Conservation (phyloP, 2,888 invertebrate genomes). For the Epinotia brunnichana region DNA sequence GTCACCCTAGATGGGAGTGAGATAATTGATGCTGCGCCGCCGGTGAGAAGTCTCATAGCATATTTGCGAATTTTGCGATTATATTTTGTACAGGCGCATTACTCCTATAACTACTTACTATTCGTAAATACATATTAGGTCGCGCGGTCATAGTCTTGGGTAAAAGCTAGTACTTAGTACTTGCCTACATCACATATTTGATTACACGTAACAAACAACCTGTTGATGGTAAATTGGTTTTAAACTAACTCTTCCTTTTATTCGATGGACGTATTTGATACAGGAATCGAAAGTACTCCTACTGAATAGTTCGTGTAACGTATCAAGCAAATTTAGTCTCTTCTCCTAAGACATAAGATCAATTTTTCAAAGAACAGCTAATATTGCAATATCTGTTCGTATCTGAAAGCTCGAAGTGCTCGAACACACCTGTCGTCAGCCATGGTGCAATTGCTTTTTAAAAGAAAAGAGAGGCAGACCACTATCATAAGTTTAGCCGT, state of each 20-base stretch:
- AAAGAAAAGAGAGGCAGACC: conserved; percentile 20
- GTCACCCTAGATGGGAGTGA: too few species aligned
- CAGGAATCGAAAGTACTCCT: conserved; percentile 38
- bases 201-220: conserved; percentile 15
- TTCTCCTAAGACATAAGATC: not conserved
- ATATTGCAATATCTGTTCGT: conserved; percentile 11
- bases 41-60: too few species aligned
- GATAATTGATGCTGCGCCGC: too few species aligned
- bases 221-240: conserved; percentile 26
- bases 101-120: too few species aligned
- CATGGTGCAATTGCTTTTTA: conserved; percentile 19
- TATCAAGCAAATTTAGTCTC: conserved; percentile 28
- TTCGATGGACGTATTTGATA: conserved; percentile 11
- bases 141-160: too few species aligned
- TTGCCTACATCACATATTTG: conserved; percentile 1
- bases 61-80: too few species aligned
- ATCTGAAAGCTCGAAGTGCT: conserved; percentile 34
- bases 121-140: too few species aligned
- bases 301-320: conserved; percentile 10
- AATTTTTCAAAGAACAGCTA: conserved; percentile 5
- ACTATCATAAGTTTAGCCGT: not conserved
- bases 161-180: too few species aligned
- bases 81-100: too few species aligned
- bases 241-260: conserved; percentile 21
- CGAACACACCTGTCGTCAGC: conserved; percentile 4